Conservation (phyloP, 2,888 invertebrate genomes). For the Podabrus alpinus region DNA sequence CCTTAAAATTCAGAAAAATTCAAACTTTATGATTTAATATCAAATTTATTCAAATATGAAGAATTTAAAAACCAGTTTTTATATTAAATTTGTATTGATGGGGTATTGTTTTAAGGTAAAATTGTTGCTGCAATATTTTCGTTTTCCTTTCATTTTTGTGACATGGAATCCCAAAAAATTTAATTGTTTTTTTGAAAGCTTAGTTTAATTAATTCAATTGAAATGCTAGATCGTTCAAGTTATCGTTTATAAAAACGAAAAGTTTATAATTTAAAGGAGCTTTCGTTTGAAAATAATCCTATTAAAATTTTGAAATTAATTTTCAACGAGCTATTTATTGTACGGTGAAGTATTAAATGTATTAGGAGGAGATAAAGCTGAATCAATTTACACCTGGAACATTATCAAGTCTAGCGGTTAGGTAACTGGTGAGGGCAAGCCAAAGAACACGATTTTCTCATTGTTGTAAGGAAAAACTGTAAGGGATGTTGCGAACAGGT, state of each 20-base stretch:
- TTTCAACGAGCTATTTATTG: not conserved
- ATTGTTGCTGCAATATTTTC: not conserved
- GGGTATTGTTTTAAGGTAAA: not conserved
- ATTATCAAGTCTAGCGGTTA: conserved; percentile 12
- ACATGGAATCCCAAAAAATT: not conserved
- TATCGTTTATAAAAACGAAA: not conserved
- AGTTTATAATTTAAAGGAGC: not conserved
- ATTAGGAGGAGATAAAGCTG: conserved; percentile 7
- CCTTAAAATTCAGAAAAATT: not conserved
- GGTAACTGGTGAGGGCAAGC: conserved; percentile 9
- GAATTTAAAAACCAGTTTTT: not conserved
- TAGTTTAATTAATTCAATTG: not conserved
- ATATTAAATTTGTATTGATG: not conserved
- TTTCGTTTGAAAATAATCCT: not conserved
- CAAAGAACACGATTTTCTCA: conserved; percentile 20
- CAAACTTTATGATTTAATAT: not conserved
- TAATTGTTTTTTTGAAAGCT: too few relatives aligned
- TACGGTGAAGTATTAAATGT: not conserved
- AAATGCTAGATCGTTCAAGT: not conserved
- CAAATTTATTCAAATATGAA: not conserved
- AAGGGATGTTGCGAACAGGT: conserved; percentile 23
- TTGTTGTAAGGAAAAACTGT: conserved; percentile 24
- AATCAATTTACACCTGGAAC: conserved; percentile 17
- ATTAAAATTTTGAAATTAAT: not conserved
- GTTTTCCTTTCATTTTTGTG: not conserved